Conservation (phyloP, 1,140 invertebrate genomes). For the Protaetia brevitarsis region DNA sequence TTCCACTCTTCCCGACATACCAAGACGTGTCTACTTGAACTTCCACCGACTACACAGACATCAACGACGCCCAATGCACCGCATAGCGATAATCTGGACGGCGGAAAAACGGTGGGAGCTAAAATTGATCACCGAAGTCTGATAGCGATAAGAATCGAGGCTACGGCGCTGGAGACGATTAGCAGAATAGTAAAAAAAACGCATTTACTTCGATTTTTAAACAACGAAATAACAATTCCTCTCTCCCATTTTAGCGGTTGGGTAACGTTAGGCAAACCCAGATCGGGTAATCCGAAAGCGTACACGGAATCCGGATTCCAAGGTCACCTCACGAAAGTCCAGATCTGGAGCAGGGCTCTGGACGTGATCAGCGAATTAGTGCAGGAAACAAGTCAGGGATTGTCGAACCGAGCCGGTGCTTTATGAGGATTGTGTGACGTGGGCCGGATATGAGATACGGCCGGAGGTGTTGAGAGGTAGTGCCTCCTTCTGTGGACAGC, state of each 20-base stretch:
- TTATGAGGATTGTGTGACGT: constrained; percentile 82
- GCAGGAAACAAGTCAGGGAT: constrained; percentile 85
- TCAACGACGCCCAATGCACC: constrained; percentile 97
- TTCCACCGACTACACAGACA: constrained; percentile 88
- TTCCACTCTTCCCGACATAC: constrained; percentile 82
- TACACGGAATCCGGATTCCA: constrained; percentile 88
- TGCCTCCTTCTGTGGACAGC: constrained; percentile 88
- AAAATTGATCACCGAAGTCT: constrained; percentile 86
- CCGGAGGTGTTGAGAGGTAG: constrained; percentile 88
- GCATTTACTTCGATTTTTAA: constrained; percentile 23
- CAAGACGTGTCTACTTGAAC: constrained; percentile 87
- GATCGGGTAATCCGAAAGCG: constrained; percentile 67
- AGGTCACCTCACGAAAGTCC: constrained; percentile 90
- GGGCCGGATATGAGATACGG: constrained; percentile 89
- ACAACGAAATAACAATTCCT: constrained; percentile 38
- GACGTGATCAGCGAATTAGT: constrained; percentile 92
- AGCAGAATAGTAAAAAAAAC: constrained; percentile 68
- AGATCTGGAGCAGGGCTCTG: constrained; percentile 88
- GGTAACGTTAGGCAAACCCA: constrained; percentile 87
- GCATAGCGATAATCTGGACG: constrained; percentile 90
- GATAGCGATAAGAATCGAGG: constrained; percentile 85
- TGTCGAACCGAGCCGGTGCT: constrained; percentile 90
- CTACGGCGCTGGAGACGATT: constrained; percentile 77
- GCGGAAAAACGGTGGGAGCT: constrained; percentile 77
- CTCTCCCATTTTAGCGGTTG: constrained; percentile 84